These are phyloP conservation scores for Erannis defoliaria DNA, from an alignment of 2,888 invertebrate species.

Conservation along the genomic window DNA sequence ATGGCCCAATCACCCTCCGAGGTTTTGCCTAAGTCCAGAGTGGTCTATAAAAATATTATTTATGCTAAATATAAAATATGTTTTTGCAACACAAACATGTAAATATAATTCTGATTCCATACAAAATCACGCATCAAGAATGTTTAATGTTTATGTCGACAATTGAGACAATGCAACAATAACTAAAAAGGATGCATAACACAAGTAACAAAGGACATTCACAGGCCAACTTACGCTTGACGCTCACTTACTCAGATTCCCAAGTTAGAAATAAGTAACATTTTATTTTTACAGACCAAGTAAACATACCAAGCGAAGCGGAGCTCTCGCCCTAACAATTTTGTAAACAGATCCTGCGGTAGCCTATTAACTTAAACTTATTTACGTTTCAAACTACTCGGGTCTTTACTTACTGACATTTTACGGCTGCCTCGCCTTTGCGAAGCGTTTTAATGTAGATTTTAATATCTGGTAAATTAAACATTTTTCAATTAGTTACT, in stretches of 20 bases:
- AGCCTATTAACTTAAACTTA: conserved; percentile 35
- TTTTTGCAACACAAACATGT: neutral
- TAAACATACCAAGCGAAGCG: conserved; percentile 13
- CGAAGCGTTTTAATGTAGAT: conserved; percentile 38
- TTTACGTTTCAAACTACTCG: conserved; percentile 32
- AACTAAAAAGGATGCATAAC: neutral
- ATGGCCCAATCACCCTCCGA: too few relatives aligned
- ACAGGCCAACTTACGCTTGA: neutral
- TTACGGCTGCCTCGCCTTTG: conserved; percentile 27
- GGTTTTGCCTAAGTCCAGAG: too few relatives aligned
- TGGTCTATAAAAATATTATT: too few relatives aligned
- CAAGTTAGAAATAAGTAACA: conserved; percentile 11
- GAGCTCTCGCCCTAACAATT: conserved; percentile 25
- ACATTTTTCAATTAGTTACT: conserved; percentile 10
- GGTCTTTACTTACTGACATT: conserved; percentile 33
- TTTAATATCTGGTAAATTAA: conserved; percentile 33
- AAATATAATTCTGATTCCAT: neutral
- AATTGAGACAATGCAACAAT: conserved; percentile 1
- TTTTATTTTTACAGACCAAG: conserved; percentile 20
- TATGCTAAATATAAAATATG: too few relatives aligned
- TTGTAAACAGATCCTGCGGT: conserved; percentile 37
- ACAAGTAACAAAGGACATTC: neutral
- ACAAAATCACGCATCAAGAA: conserved; percentile 1
- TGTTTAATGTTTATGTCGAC: conserved; percentile 5
- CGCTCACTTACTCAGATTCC: neutral